Percentiles rank a stretch among this genome's conserved stretches.
phyloP scores from a whole-genome alignment of 2,797 vertebrate species.

The Xyrichtys novacula region DNA sequence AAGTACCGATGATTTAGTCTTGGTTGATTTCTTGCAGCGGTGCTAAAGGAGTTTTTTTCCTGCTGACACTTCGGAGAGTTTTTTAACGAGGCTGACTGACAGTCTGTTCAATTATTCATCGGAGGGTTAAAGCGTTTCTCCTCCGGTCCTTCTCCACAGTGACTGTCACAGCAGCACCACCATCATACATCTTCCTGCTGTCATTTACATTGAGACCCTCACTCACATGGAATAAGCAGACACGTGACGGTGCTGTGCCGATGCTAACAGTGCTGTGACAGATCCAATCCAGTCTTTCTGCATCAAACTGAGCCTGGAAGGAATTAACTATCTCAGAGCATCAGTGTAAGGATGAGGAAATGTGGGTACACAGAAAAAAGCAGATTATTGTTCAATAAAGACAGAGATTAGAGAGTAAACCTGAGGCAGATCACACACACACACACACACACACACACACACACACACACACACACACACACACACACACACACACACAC shows the following conservation, averaged over 20 bases:
- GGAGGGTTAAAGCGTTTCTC: too few species aligned
- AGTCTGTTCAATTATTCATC: too few species aligned
- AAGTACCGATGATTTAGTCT: too few species aligned
- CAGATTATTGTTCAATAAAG: background rate
- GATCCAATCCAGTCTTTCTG: background rate
- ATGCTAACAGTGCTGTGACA: background rate
- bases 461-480: background rate
- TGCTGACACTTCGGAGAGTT: too few species aligned
- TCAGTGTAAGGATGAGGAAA: background rate
- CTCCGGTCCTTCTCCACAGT: too few species aligned
- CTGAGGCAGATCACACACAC: background rate
- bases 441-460: background rate
- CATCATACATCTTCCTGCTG: too few species aligned
- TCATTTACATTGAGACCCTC: too few species aligned
- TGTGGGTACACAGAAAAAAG: background rate
- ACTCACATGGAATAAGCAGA: background rate
- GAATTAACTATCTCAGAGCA: background rate
- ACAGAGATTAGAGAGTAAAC: background rate
- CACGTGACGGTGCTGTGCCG: background rate
- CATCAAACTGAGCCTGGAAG: slow-evolving; percentile 2
- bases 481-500: background rate
- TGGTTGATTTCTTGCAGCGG: too few species aligned
- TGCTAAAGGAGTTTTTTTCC: too few species aligned
- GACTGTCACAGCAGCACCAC: too few species aligned
- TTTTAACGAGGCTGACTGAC: too few species aligned